Evolutionary conservation across 92 coral and sea anemone species (phyloP), one percentile per base, ranked within the genome.

Genomic region (Meandrina meandrites): DNA sequence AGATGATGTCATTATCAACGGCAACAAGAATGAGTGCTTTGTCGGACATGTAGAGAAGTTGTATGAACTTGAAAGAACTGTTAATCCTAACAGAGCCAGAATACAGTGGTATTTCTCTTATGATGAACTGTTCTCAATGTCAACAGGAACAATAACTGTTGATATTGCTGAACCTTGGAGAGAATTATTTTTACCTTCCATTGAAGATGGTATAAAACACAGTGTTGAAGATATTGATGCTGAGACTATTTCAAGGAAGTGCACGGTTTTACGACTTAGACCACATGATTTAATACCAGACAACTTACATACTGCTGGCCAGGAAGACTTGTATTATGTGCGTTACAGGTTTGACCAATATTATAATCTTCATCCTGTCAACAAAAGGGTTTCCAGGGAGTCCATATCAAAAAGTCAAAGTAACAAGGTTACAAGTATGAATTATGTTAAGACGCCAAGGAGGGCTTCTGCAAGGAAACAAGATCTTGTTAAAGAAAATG

Each of bases 1-100:
- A n/a, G 96, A 94, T 84, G 88, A 92, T 85, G 99, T 96, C n/a
- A 86, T 89, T 31, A 79, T 96, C 3, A 75, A 76, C 51, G 94
- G 88, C 32, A 34, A 80, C 1, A 45, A 80, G 50, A 75, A 60
- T 72, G 79, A 73, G 19, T 68, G 35, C 31, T 84, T 84, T 79
- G 92, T 96, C 71, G 99, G 94, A 16, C 88, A 79, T 81, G 81
- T 96, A 54, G 70, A 70, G 30, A 84, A 76, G 28, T 88, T 96
- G 22, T 93, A 90, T 78, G 87, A 94, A 50, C 88, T 84, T 27
- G 93, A 91, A 57, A 79, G 76, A 62, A 80, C 58, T 35, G 81
- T 84, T 31, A 94, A 95, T 60, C 93, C 91, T 1, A 86, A 90
- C 76, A 79, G 99, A 84, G 99, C 96, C 11, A 75, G 88, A 66